Evolutionary conservation across 2,113 vertebrate genomes (phyloP), one percentile per base, ranked within the genome.

Genomic region (Semicossyphus pulcher): DNA sequence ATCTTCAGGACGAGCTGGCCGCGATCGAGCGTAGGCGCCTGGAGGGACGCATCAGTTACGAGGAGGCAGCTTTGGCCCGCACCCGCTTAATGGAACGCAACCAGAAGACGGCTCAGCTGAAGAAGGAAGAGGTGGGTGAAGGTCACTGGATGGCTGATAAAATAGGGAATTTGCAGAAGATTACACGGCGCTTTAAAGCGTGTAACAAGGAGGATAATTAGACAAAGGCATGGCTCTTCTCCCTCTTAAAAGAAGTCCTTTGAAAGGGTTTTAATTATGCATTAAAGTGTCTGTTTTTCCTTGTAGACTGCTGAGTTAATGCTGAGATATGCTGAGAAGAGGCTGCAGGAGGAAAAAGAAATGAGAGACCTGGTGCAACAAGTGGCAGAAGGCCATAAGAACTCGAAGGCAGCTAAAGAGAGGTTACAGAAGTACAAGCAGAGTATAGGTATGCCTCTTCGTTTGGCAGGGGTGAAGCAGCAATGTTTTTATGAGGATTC

Each of bases 71-170:
- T 25, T 81, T 96, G 80, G 94, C 95, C 3, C 94, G 84, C 61
- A 91, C 91, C 28, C 93, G 87, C 9, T 65, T 95, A 20, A 71
- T 78, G 36, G 93, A 92, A 52, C 90, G 91, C 64, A 99, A 97
- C 53, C 94, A 94, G 82, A 94, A 88, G 86, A 92, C 86, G 59
- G 96, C 93, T 4, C 76, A 86, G 44, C 83, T 86, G 26, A 92
- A 95, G 81, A 98, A 95, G 87, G 94, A 96, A 74, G 92, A 97
- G 96, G 97, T 98, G 85, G 79, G 60, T 42, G 18, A 23, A 59
- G 16, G 20, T 18, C 0, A 21, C 4, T 37, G 23, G 2, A 45
- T 18, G 25, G 12, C 63, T 16, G 4, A 28, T 9, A 60, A 23
- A 25, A 57, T 7, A n/a, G n/a, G n/a, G 0, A 4, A 44, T 68